These are phyloP conservation scores for Euphydryas editha DNA, from an alignment of 2,888 invertebrate genomes.

Conservation along the genomic window DNA sequence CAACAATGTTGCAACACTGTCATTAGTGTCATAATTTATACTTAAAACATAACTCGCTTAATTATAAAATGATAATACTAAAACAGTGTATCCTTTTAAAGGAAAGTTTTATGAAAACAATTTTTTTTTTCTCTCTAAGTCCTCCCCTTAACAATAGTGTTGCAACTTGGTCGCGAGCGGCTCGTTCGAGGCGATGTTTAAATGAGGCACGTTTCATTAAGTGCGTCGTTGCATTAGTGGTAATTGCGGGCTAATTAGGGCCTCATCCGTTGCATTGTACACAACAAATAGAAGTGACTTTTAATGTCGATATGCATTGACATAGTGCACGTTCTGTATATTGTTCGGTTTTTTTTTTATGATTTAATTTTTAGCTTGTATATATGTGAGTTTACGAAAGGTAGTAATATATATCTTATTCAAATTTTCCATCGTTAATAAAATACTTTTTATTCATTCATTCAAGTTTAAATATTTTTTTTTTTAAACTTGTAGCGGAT, in stretches of 20 bases:
- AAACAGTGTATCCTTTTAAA: constrained; percentile 5
- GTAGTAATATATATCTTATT: no score
- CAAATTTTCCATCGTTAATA: no score
- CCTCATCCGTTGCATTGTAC: constrained; percentile 66
- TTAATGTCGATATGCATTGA: constrained; percentile 44
- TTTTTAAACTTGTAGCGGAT: no score
- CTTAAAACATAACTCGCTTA: neutral
- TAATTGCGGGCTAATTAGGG: constrained; percentile 77
- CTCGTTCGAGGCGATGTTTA: constrained; percentile 45
- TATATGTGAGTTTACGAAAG: no score
- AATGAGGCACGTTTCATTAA: constrained; percentile 71
- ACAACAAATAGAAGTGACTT: constrained; percentile 47
- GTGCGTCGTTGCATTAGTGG: constrained; percentile 70
- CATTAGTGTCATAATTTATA: neutral
- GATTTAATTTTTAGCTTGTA: neutral
- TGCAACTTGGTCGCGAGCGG: constrained; percentile 43
- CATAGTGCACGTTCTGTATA: constrained; percentile 38
- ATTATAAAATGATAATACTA: constrained; percentile 11
- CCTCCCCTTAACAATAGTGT: constrained; percentile 43
- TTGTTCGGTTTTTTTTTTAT: neutral
- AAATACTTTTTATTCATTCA: no score
- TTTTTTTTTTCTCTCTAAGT: constrained; percentile 1
- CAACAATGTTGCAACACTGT: neutral
- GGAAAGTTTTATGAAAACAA: neutral
- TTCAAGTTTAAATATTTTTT: no score